Evolutionary conservation across 35 echinoderm and acorn worm species (phyloP), one percentile per base, ranked within the genome.

Genomic region (Lytechinus pictus): DNA sequence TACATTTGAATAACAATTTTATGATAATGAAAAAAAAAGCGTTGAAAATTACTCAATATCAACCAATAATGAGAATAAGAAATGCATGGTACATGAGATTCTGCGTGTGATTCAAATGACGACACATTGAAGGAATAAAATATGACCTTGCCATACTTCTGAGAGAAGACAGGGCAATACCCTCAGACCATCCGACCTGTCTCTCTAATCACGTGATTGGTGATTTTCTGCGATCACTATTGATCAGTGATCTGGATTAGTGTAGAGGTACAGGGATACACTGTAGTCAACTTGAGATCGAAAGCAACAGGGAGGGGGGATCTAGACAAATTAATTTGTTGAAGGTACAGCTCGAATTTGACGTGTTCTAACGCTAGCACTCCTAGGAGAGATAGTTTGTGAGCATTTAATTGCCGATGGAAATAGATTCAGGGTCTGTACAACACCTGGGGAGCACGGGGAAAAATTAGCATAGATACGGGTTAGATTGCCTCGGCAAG

Each of bases 381-480:
- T n/a, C n/a, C n/a, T n/a, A 24, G 7, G 66, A 79, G 66, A 79
- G 66, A 79, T 79, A 79, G 19, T 79, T 24, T 16, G 16, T 79
- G 66, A n/a, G 66, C 16, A 79, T 79, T 79, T 90, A 54, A 90
- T 90, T 90, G 28, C 29, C 11, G 88, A 90, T 90, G 88, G 28
- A 90, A 90, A 90, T 90, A 27, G 19, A 90, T 90, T 28, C 88
- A 90, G 88, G 13, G 88, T 54, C 52, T 29, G 27, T 27, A 52
- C 29, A 90, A 90, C 88, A 90, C 88, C 88, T 90, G 88, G 33
- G 88, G 27, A 90, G 88, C 44, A 54, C 88, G 88, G 88, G 52
- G 52, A 27, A 90, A 54, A 90, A 90, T 90, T 90, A 90, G 88
- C 88, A 90, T 90, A 90, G 28, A 90, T 90, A n/a, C 52, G 27